These are phyloP conservation scores for Turritopsis rubra DNA, from an alignment of 30 jellyfish, hydroid and myxozoan genomes.

Conservation along the genomic window DNA sequence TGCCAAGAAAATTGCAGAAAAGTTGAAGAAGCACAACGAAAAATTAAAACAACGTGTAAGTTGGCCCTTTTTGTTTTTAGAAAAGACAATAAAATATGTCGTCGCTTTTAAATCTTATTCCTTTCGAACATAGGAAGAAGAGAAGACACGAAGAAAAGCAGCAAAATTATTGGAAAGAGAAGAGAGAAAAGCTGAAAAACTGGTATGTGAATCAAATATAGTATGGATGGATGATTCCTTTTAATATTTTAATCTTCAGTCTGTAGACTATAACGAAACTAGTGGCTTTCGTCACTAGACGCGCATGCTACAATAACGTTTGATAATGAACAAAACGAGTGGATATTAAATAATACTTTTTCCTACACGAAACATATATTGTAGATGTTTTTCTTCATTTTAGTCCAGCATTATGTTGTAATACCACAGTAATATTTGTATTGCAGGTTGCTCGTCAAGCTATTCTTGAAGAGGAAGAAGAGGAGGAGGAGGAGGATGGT, in stretches of 20 bases:
- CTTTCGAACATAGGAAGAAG: slow-evolving; percentile 45
- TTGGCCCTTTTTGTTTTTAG: neutral
- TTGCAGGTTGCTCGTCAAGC: slow-evolving; percentile 8
- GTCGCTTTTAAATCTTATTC: neutral
- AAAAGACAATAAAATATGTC: neutral
- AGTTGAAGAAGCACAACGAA: slow-evolving; percentile 34
- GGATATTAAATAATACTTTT: no score
- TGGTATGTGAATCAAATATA: no score
- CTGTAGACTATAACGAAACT: no score
- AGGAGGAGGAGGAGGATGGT: slow-evolving; percentile 58
- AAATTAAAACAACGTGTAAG: slow-evolving; percentile 57
- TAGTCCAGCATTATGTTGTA: no score
- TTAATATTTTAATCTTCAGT: no score
- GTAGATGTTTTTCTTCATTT: no score
- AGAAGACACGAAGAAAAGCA: slow-evolving; percentile 51
- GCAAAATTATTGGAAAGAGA: slow-evolving; percentile 50
- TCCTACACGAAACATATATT: no score
- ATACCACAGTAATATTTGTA: neutral
- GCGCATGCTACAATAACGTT: no score
- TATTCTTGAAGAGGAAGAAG: slow-evolving; percentile 18
- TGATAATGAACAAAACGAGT: no score
- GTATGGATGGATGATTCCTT: no score
- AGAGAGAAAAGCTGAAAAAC: slow-evolving; percentile 48
- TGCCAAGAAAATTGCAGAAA: slow-evolving; percentile 50
- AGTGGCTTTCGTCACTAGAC: no score